Conservation (phyloP, 2,113 vertebrate species). For the Pardalotus punctatus region DNA sequence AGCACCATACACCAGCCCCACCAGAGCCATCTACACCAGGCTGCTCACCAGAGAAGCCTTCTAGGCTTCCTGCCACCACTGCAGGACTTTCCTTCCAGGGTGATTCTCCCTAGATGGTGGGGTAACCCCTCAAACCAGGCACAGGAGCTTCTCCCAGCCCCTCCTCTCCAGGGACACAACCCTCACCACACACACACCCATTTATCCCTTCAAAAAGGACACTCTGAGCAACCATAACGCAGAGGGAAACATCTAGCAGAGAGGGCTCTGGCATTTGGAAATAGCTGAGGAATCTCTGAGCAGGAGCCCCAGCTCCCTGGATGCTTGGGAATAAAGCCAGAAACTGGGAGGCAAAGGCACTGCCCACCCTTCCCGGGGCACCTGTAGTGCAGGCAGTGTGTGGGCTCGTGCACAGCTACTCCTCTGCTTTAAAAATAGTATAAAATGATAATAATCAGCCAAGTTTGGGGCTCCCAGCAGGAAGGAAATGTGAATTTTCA, state of each 20-base stretch:
- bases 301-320: neutral
- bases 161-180: neutral
- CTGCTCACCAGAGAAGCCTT: neutral
- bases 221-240: rapidly evolving
- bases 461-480: neutral
- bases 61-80: neutral
- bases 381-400: neutral
- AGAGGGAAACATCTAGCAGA: neutral
- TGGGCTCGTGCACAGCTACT: neutral
- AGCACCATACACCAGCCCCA: neutral
- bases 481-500: neutral
- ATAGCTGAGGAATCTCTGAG: neutral
- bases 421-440: neutral
- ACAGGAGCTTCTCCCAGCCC: neutral
- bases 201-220: neutral
- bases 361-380: neutral
- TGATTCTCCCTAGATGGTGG: neutral
- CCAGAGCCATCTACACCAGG: neutral
- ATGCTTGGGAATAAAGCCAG: neutral
- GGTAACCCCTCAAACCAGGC: neutral
- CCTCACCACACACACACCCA: neutral
- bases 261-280: neutral
- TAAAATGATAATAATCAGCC: neutral
- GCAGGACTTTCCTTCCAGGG: neutral
- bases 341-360: neutral